phyloP scores from a whole-genome alignment of 2,888 invertebrate species.

The Drosophila testacea region DNA sequence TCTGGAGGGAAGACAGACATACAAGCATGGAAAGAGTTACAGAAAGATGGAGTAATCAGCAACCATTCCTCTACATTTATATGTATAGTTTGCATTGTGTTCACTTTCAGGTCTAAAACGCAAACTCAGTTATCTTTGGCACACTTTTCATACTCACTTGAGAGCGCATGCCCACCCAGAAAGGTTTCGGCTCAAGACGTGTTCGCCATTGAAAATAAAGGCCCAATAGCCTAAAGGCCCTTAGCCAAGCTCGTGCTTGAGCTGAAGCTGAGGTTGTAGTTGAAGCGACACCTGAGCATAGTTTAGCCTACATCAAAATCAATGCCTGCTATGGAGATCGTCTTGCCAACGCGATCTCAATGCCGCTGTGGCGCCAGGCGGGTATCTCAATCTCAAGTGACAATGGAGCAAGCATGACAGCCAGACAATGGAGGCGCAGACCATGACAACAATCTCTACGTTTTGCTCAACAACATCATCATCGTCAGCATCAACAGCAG shows the following conservation, averaged over 20 bases:
- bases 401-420: conserved; percentile 62
- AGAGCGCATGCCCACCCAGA: conserved; percentile 68
- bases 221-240: conserved; percentile 47
- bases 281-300: conserved; percentile 66
- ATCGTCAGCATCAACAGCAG: conserved; percentile 14
- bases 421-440: conserved; percentile 48
- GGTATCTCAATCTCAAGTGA: conserved; percentile 60
- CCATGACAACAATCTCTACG: conserved; percentile 64
- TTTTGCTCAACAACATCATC: conserved; percentile 47
- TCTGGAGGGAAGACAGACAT: too few species aligned
- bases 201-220: conserved; percentile 61
- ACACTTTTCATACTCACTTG: conserved; percentile 67
- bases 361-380: conserved; percentile 76
- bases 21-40: background rate
- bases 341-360: conserved; percentile 55
- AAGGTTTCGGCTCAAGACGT: conserved; percentile 47
- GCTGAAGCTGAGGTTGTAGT: conserved; percentile 27
- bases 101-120: conserved; percentile 56
- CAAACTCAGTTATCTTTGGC: conserved; percentile 54
- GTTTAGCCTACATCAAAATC: conserved; percentile 64
- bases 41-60: background rate
- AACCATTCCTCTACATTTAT: background rate
- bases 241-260: conserved; percentile 53
- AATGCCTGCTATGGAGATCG: conserved; percentile 10
- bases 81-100: conserved; percentile 1